phyloP scores from a whole-genome alignment of 2,888 invertebrate genomes.

The Protonemura montana region DNA sequence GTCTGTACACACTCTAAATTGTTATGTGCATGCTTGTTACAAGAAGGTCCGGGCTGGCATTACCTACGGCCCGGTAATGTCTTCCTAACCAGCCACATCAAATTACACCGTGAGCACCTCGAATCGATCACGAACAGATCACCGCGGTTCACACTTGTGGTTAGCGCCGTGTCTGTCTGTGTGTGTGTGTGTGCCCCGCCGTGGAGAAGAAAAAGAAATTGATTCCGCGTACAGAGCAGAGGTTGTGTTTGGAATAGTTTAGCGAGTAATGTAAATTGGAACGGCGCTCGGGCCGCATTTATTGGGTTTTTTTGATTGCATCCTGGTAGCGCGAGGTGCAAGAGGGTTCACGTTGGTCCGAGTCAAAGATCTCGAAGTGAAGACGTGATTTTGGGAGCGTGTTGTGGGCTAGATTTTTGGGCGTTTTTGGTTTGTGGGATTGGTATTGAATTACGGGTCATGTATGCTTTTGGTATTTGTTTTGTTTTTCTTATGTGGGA shows the following conservation, averaged over 20 bases:
- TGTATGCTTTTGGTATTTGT: no score
- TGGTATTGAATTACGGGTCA: no score
- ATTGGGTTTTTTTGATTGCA: not conserved
- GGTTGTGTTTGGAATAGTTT: constrained; percentile 24
- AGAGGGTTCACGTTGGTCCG: not conserved
- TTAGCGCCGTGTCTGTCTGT: not conserved
- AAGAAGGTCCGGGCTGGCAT: not conserved
- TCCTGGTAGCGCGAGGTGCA: constrained; percentile 8
- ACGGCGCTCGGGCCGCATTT: not conserved
- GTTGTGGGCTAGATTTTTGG: no score
- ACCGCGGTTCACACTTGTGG: constrained; percentile 30
- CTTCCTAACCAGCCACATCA: not conserved
- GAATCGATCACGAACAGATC: constrained; percentile 32
- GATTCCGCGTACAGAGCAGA: not conserved
- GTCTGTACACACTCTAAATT: not conserved
- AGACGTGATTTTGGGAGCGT: no score
- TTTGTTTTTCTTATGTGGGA: no score
- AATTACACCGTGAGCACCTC: not conserved
- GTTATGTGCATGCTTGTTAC: constrained; percentile 18
- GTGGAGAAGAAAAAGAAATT: constrained; percentile 13
- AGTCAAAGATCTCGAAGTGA: no score
- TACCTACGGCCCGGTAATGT: not conserved
- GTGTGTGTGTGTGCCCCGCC: not conserved
- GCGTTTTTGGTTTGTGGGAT: no score
- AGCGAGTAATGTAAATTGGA: constrained; percentile 9